Base-by-base conservation (phyloP, 2,797 vertebrate genomes). In the Luscinia megarhynchos region DNA sequence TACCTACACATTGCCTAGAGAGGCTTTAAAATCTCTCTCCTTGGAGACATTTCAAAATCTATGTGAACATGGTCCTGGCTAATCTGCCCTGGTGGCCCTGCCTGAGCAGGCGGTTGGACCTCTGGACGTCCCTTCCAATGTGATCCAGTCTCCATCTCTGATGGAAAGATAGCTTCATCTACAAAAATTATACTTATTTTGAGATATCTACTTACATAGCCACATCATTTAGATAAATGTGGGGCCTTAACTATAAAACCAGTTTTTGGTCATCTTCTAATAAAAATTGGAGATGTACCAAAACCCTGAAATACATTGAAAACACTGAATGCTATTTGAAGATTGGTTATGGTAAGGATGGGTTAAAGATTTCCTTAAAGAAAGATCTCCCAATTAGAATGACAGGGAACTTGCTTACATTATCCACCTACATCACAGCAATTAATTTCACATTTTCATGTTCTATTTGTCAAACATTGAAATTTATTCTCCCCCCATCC, bases 31-130 rank as follows among this genome's bases (percentile, higher is more conserved):
- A 45, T n/a, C 23, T 23, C 20, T 29, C 21, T 64, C 14, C 10
- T 40, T 46, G 6, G 46, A 34, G 54, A 10, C 19, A 75, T 32
- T 85, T 43, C 45, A 74, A 58, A 84, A 62, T 57, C 21, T 17
- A n/a, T 3, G 17, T 4, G 10, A 22, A n/a, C 4, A 4, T 27
- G 16, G 15, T 9, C 13, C 43, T 74, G 38, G 2, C 3, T 22
- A 19, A 41, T 38, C 45, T 55, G 40, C 15, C 27, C 24, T 55
- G 45, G 27, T 32, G 38, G 45, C 6, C 10, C 19, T 57, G 36
- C n/a, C 36, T n/a, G 34, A 64, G n/a, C 18, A 15, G 21, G n/a
- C 5, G 4, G 1, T 9, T 67, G 18, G 62, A 72, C 6, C 3
- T 74, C 48, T 30, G 53, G 19, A 45, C 5, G 11, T 51, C n/a